Base-by-base conservation (phyloP, 1,140 invertebrate species). In the Sycophila sp. region DNA sequence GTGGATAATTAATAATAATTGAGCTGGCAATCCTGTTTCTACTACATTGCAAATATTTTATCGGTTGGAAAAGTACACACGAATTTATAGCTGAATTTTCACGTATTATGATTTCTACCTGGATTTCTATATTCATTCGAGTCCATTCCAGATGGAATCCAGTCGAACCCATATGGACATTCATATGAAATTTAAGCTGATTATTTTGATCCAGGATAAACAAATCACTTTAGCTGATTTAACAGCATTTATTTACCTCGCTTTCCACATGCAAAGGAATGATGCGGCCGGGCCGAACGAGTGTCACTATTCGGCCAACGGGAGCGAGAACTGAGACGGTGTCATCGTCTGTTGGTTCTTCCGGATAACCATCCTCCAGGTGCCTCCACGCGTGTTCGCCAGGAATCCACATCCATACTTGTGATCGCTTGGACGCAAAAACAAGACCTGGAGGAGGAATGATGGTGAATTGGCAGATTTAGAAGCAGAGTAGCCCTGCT, bases 371-470 rank as follows among this genome's bases (percentile, higher is more conserved):
- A 24, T 55, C 71, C n/a, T 53, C 30, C 22, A 79, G 69, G 65
- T 76, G 75, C 28, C 73, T 62, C 78, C 78, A 79, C 6, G 75
- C 47, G 60, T 69, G 34, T 40, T 67, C 24, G 36, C 75, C 75
- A 2, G 78, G 78, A 47, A 79, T 58, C 58, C 69, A 73, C 70
- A 79, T 75, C 28, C 55, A 40, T 5, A 77, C 68, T 65, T 76
- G 71, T 17, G 36, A 63, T 15, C 64, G 72, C 26, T 67, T 56
- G 2, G 75, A 70, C 22, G 69, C 30, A 22, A 74, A 76, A 2
- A 79, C 72, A 15, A 76, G 40, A 65, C 76, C 77, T 78, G 58
- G 19, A 71, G 71, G 56, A 19, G 38, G 55, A 55, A n/a, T 40
- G n/a, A 40, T 40, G 38, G 13, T n/a, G 6, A 40, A 8, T 40